Conservation (phyloP, 2,888 invertebrate species). For the Amaurobius ferox region DNA sequence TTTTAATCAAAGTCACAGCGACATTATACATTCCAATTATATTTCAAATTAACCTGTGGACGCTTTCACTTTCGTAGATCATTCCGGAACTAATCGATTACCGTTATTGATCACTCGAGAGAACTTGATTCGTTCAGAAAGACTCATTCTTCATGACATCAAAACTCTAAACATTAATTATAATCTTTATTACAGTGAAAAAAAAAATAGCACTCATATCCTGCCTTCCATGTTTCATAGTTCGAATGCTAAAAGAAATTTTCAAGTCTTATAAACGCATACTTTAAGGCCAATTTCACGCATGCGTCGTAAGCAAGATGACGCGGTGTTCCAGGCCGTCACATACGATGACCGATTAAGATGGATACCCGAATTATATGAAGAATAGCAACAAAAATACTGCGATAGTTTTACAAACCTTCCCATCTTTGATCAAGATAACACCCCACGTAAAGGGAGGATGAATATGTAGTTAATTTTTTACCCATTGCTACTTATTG, state of each 20-base stretch:
- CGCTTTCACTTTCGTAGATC: conserved; percentile 17
- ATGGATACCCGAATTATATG: conserved; percentile 46
- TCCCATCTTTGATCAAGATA: conserved; percentile 51
- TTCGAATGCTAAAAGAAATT: neutral
- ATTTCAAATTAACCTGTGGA: conserved; percentile 10
- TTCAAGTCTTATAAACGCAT: neutral
- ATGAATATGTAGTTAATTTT: conserved; percentile 5
- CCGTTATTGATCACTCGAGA: conserved; percentile 20
- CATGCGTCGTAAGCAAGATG: conserved; percentile 4
- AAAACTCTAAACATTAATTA: conserved; percentile 23
- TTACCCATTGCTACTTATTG: conserved; percentile 22
- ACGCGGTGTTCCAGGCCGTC: conserved; percentile 24
- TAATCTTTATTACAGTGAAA: conserved; percentile 7
- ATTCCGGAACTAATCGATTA: conserved; percentile 26
- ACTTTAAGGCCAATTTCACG: conserved; percentile 45
- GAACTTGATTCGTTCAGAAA: neutral
- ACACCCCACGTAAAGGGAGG: conserved; percentile 39
- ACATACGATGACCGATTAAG: conserved; percentile 51
- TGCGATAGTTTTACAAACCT: conserved; percentile 34
- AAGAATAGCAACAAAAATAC: conserved; percentile 13
- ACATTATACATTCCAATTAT: conserved; percentile 16
- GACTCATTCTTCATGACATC: neutral
- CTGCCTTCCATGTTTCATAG: neutral
- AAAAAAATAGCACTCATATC: neutral
- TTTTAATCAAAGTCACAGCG: neutral